Evolutionary conservation across 1,140 invertebrate species (phyloP), one percentile per base, ranked within the genome.

Genomic region (Mizuhopecten yessoensis): DNA sequence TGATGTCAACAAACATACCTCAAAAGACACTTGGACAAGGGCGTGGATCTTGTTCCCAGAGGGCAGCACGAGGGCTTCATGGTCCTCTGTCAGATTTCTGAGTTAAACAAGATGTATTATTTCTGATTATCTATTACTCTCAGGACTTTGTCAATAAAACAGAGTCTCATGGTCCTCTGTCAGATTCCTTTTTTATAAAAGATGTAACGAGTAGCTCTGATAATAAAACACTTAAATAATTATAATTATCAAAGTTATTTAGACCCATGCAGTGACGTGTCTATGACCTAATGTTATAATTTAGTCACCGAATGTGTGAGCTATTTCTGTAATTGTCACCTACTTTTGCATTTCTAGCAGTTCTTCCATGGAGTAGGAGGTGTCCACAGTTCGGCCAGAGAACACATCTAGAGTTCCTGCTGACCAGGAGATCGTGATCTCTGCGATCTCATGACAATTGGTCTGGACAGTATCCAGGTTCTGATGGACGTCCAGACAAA

Each of bases 381-480:
- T 87, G 13, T 49, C 90, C 13, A 92, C 88, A 17, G 94, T 93
- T 36, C 96, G 88, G 0, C 92, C 93, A 86, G 91, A 89, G 89
- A 96, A 96, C 20, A 96, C 94, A 89, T 96, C 96, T 89, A 96
- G 93, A 10, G 93, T 94, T 15, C 94, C 94, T 33, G 93, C 94
- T 0, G 94, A 95, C 96, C 96, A 96, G 86, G 95, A 94, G 17
- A 95, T 94, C 29, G 96, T 95, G 36, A 96, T 95, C 88, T 95
- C 94, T 3, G 93, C 94, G 34, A 96, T 95, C 57, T 96, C 95
- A n/a, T 94, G 93, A 93, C 95, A 96, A 90, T 96, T 96, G 29
- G 95, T 95, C 93, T 96, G 96, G 34, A 96, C 95, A 86, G 95
- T 93, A 91, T 96, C 96, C 57, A 96, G 94, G 88, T 96, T 96